These are phyloP conservation scores for pig (Sus scrofa) DNA, from an alignment of 2,113 vertebrate genomes.

Conservation along the genomic window DNA sequence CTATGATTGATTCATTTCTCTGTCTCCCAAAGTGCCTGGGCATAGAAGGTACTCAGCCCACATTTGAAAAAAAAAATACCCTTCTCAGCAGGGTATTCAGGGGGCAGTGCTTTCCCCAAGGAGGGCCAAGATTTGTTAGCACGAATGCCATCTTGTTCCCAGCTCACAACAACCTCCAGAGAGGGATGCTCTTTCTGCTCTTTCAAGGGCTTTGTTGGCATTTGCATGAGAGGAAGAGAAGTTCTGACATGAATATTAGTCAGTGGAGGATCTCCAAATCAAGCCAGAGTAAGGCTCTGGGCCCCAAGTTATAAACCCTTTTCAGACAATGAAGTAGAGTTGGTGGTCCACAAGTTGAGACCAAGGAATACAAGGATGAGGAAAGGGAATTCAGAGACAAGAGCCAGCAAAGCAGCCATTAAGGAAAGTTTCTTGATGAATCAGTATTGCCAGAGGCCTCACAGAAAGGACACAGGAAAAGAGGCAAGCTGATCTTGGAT, in stretches of 20 bases:
- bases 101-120: background rate
- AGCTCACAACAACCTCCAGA: background rate
- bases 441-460: background rate
- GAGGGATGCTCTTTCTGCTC: background rate
- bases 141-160: no score
- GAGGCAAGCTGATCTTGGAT: slow-evolving; percentile 56
- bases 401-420: background rate
- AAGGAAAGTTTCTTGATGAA: background rate
- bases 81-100: background rate
- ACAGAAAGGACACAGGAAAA: slow-evolving; percentile 50
- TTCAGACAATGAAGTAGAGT: background rate
- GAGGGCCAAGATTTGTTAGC: background rate
- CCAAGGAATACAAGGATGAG: background rate
- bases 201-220: background rate
- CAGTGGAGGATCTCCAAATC: background rate
- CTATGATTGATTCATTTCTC: background rate
- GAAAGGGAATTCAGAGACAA: background rate
- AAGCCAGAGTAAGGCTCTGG: background rate
- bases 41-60: background rate
- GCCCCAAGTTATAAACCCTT: background rate
- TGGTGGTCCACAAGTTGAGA: background rate
- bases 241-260: background rate
- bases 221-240: background rate
- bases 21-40: background rate
- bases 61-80: background rate